phyloP scores from a whole-genome alignment of 2,888 invertebrate species.

The Torymus tubicola region DNA sequence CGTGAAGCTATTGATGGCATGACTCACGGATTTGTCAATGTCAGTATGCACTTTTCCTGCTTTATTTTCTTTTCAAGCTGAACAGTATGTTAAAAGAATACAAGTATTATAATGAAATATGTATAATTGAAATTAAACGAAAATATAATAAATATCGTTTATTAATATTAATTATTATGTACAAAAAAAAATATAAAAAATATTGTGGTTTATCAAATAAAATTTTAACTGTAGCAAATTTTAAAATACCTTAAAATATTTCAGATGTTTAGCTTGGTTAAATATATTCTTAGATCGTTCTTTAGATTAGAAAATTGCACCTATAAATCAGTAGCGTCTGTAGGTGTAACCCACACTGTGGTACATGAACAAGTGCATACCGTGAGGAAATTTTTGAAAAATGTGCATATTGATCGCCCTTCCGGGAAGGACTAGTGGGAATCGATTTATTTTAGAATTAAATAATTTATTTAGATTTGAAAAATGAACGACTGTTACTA shows the following conservation, averaged over 20 bases:
- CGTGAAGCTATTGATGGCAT: not conserved
- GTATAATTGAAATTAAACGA: no score
- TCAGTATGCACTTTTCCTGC: no score
- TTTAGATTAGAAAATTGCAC: conserved; percentile 26
- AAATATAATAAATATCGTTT: no score
- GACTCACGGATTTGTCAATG: not conserved
- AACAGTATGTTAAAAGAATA: no score
- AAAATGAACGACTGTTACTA: not conserved
- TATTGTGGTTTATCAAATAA: no score
- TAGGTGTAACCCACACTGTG: not conserved
- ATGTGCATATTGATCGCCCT: not conserved
- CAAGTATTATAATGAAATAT: no score
- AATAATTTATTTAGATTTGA: not conserved
- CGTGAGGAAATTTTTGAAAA: not conserved
- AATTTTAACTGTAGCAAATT: no score
- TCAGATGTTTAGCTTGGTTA: not conserved
- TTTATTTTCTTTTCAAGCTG: no score
- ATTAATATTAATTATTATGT: no score
- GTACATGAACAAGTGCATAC: not conserved
- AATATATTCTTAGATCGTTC: conserved; percentile 27
- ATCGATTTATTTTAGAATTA: not conserved
- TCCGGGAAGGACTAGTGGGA: not conserved
- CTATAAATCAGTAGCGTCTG: conserved; percentile 17
- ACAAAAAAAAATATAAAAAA: no score
- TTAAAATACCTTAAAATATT: not conserved